Evolutionary conservation across 92 coral and sea anemone genomes (phyloP), one percentile per base, ranked within the genome.

Genomic region (Ricordea florida): DNA sequence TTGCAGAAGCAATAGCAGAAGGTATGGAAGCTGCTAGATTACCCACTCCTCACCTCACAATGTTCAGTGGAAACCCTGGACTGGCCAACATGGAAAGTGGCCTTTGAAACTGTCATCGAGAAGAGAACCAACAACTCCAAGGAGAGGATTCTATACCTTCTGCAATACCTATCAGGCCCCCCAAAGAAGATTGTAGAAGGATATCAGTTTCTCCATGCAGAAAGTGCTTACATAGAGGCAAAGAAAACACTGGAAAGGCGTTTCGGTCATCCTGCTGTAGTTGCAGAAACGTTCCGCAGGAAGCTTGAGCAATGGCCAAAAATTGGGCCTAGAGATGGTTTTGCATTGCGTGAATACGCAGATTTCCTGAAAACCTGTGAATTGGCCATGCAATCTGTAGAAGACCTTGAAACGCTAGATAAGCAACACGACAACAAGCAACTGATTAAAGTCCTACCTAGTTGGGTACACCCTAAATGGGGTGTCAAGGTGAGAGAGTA

Each of bases 391-490:
- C 44, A 62, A 30, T 41, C 87, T 11, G 36, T 74, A 59, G 83
- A 80, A 74, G 84, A 86, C 11, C 74, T 68, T 5, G 70, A 68
- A 59, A 85, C 89, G 10, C 60, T 83, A 9, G 68, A 69, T 14
- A 76, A 47, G 42, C 73, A 83, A 41, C 84, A 83, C 24, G 83
- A 60, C 20, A 83, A 76, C 48, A 58, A 76, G 62, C 62, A 83
- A 60, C 65, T 83, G 24, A 30, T 83, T 2, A 83, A 57, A 45
- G 83, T 38, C 20, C 73, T 83, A 1, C 84, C 84, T 0, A 76
- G 59, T 67, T 83, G 89, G 89, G 69, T 73, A 14, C 87, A 72
- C 34, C 71, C 82, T n/a, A 81, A 86, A 28, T 85, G 89, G 91
- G 72, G 85, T 11, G 53, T 57, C 23, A 84, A 21, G 25, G 89